Evolutionary conservation across 2,113 vertebrate genomes (phyloP).

Genomic region (Vulpes lagopus): DNA sequence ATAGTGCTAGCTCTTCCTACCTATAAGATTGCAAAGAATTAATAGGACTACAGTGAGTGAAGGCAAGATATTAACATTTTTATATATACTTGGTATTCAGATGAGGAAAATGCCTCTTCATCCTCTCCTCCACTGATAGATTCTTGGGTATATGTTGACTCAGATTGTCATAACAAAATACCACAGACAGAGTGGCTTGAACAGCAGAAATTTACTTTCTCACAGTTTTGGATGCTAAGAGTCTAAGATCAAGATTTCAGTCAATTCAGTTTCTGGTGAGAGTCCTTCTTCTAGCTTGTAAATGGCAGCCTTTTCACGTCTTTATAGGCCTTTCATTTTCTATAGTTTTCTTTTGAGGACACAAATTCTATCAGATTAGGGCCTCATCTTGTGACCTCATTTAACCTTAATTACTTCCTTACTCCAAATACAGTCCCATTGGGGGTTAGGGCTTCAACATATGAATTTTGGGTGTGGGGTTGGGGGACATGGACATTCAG

Average conservation of each 20-base stretch:
- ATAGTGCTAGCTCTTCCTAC: not conserved
- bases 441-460: not conserved
- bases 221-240: not conserved
- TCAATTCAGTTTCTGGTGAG: not conserved
- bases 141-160: not conserved
- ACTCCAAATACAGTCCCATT: not conserved
- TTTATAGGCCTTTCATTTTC: not conserved
- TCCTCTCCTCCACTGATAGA: not conserved
- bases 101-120: not conserved
- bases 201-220: not conserved
- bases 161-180: not conserved
- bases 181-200: not conserved
- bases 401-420: not conserved
- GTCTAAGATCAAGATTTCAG: not conserved
- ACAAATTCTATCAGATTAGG: not conserved
- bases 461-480: not conserved
- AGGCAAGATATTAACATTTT: not conserved
- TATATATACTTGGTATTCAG: not conserved
- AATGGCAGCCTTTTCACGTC: not conserved
- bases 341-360: not conserved
- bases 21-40: not conserved
- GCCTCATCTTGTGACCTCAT: not conserved
- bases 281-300: not conserved
- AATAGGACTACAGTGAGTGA: not conserved
- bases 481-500: not conserved